Evolutionary conservation across 2,797 vertebrate species (phyloP), one percentile per base, ranked within the genome.

Genomic region (Hoplostethus atlanticus): DNA sequence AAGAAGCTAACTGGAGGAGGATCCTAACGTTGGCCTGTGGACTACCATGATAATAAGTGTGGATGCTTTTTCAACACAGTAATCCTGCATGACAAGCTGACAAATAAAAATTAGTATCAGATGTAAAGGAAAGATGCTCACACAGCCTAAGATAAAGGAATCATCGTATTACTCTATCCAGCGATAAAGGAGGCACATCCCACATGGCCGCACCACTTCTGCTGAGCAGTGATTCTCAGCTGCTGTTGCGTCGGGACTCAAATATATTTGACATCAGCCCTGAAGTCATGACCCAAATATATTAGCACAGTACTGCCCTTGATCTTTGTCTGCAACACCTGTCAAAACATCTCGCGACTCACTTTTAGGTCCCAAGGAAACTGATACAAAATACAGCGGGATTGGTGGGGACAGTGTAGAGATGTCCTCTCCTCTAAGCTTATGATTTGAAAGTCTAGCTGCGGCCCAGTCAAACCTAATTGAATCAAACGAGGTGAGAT

Each of bases 361-460:
- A 42, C 9, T 42, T 42, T 11, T 10, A 10, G 40, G 40, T 40
- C 47, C 50, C 7, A 6, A 47, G 47, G 9, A 36, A 50, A 21
- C 40, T 1, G 21, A 21, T 21, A 21, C 21, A 21, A 21, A 21
- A 21, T 21, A 1, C 54, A 48, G 53, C 69, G 58, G 55, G 79
- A 31, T 85, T 74, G 78, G 17, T 65, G 42, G 16, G 53, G 79
- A 80, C 64, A 52, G 38, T 38, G 50, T 74, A 54, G 48, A 72
- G 64, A 46, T 63, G 68, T 77, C 64, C 62, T 74, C 52, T 79
- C 71, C 68, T 74, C 36, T 44, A 30, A 77, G 53, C 73, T 55
- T 60, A 36, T 76, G 83, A 91, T 90, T 71, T 87, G 86, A 89
- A 38, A 9, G 67, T 83, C 78, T 86, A 80, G 77, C 59, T 46